Percentiles rank a stretch among this genome's conserved stretches.
Evolutionary conservation across 2,113 vertebrate genomes (phyloP).

Genomic region (Hylia prasina): DNA sequence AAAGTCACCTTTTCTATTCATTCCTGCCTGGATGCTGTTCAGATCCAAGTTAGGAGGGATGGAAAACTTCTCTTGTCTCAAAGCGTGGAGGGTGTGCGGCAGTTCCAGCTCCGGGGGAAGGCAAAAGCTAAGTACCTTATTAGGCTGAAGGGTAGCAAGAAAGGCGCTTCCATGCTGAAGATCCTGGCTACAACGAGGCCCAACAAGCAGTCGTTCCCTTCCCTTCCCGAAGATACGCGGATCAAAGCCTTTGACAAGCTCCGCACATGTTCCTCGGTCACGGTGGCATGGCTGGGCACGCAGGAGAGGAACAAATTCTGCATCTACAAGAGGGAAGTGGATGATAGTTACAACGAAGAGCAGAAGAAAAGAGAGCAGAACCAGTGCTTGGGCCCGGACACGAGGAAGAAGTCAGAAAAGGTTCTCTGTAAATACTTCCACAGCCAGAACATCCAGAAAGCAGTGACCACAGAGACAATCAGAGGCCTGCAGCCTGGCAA

Average conservation of each 20-base stretch:
- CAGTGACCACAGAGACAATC: conserved; percentile 95
- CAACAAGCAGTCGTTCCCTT: conserved; percentile 90
- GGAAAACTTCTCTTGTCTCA: conserved; percentile 92
- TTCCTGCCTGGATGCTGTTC: conserved; percentile 87
- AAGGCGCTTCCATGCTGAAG: conserved; percentile 88
- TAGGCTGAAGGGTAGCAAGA: conserved; percentile 87
- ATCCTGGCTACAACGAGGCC: conserved; percentile 86
- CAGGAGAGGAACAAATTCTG: conserved; percentile 98
- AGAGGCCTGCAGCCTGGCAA: conserved; percentile 87
- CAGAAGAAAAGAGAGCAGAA: conserved; percentile 90
- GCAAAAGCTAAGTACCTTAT: conserved; percentile 94
- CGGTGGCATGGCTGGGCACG: conserved; percentile 94
- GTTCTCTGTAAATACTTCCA: conserved; percentile 98
- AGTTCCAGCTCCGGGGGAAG: conserved; percentile 92
- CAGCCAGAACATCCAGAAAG: conserved; percentile 92
- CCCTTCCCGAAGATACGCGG: conserved; percentile 91
- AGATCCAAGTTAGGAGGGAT: conserved; percentile 90
- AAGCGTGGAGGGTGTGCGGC: conserved; percentile 86
- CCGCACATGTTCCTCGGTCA: conserved; percentile 90
- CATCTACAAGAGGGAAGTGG: conserved; percentile 91
- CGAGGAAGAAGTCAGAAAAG: conserved; percentile 90
- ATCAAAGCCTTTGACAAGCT: conserved; percentile 97
- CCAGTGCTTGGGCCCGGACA: conserved; percentile 91
- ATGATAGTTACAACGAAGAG: conserved; percentile 82
- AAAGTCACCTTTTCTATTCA: conserved; percentile 89